A percentile compares a stretch with the other conserved stretches of the same genome.
phyloP scores from a whole-genome alignment of 2,888 invertebrate genomes.

The Bimastos eiseni region DNA sequence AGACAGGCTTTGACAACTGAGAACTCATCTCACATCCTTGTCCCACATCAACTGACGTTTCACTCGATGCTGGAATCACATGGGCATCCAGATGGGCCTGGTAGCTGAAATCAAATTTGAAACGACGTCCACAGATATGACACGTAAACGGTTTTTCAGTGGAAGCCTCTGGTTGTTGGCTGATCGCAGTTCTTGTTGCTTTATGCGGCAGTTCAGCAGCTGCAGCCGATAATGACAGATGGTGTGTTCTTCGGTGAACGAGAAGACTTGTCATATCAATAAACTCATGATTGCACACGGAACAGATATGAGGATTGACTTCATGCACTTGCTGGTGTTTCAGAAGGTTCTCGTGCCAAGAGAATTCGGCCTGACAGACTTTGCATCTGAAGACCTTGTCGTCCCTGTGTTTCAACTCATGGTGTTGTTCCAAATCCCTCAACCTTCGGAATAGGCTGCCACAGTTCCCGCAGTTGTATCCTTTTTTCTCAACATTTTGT shows the following conservation, averaged over 20 bases:
- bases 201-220: neutral
- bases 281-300: slow-evolving; percentile 30
- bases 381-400: slow-evolving; percentile 39
- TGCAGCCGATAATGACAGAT: neutral
- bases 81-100: slow-evolving; percentile 40
- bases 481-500: slow-evolving; percentile 26
- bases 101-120: slow-evolving; percentile 43
- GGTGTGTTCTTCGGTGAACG: slow-evolving; percentile 18
- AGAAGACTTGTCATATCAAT: slow-evolving; percentile 33
- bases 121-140: slow-evolving; percentile 39
- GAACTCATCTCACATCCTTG: neutral
- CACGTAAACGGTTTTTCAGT: slow-evolving; percentile 37
- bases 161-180: neutral
- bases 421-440: slow-evolving; percentile 41
- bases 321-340: slow-evolving; percentile 36
- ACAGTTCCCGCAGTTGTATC: slow-evolving; percentile 30
- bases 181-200: neutral
- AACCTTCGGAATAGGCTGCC: slow-evolving; percentile 26
- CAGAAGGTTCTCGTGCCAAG: slow-evolving; percentile 40
- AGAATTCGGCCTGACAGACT: slow-evolving; percentile 40
- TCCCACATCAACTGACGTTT: neutral
- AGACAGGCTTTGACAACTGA: neutral
- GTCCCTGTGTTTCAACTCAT: slow-evolving; percentile 35
- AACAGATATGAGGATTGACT: slow-evolving; percentile 28
- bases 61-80: slow-evolving; percentile 17